phyloP scores from a whole-genome alignment of 2,113 vertebrate species.

The Recurvirostra avosetta region DNA sequence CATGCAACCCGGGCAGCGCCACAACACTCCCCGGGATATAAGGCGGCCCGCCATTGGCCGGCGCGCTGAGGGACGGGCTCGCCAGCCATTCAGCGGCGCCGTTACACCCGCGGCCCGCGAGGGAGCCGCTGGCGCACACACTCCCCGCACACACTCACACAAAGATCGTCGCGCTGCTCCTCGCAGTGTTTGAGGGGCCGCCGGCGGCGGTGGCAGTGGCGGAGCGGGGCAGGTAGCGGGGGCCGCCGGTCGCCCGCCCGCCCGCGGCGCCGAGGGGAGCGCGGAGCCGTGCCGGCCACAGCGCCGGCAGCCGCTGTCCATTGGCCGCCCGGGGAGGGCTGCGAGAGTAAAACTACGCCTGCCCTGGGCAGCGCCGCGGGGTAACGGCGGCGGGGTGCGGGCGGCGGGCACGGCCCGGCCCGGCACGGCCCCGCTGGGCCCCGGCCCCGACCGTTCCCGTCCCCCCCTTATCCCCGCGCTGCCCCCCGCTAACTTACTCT shows the following conservation, averaged over 20 bases:
- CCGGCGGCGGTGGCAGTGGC: background rate
- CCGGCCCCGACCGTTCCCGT: too few species aligned
- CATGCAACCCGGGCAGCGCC: slow-evolving; percentile 78
- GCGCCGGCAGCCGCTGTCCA: slow-evolving; percentile 57
- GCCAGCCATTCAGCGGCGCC: slow-evolving; percentile 73
- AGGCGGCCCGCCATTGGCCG: slow-evolving; percentile 80
- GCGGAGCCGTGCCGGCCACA: background rate
- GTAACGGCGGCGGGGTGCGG: background rate
- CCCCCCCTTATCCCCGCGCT: background rate
- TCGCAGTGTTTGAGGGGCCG: slow-evolving; percentile 59
- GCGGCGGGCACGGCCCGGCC: background rate
- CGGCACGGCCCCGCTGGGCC: background rate
- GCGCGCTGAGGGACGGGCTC: slow-evolving; percentile 72
- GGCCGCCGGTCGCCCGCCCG: background rate
- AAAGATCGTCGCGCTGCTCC: slow-evolving; percentile 77
- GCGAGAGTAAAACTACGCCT: slow-evolving; percentile 72
- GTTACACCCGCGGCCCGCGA: slow-evolving; percentile 77
- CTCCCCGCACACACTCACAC: slow-evolving; percentile 55
- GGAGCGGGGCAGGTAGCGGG: slow-evolving; percentile 46
- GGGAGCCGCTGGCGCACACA: slow-evolving; percentile 68
- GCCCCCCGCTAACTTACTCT: background rate
- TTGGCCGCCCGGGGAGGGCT: slow-evolving; percentile 59
- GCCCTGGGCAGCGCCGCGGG: slow-evolving; percentile 43
- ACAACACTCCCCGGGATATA: slow-evolving; percentile 82
- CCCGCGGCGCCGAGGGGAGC: background rate